Conservation (phyloP, 2,113 vertebrate species). For the Dipodomys merriami region DNA sequence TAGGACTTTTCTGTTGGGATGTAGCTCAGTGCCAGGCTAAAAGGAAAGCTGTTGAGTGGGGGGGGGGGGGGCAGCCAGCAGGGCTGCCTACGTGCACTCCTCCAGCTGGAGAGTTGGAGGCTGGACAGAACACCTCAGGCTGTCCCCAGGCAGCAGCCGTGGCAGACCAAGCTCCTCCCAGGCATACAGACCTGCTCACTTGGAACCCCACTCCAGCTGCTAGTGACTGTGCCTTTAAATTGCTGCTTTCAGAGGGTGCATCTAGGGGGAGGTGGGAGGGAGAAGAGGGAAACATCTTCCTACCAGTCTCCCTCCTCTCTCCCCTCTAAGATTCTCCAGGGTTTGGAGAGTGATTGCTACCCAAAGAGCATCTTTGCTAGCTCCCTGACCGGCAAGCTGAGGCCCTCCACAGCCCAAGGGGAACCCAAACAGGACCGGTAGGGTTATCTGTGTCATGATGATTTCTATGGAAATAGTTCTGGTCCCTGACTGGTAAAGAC, state of each 20-base stretch:
- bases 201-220: constrained; percentile 68
- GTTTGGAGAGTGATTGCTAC: constrained; percentile 67
- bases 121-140: constrained; percentile 37
- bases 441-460: constrained; percentile 65
- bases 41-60: constrained; percentile 6
- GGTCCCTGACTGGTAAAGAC: constrained; percentile 50
- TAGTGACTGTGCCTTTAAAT: constrained; percentile 78
- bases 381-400: constrained; percentile 2
- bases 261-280: constrained; percentile 64
- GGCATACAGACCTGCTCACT: not conserved
- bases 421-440: not conserved
- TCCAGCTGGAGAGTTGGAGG: constrained; percentile 38
- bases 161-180: constrained; percentile 65
- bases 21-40: constrained; percentile 43
- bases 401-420: constrained; percentile 37
- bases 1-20: not conserved
- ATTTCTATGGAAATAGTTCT: constrained; percentile 62
- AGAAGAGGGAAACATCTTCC: constrained; percentile 69
- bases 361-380: constrained; percentile 67
- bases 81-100: not conserved
- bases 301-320: constrained; percentile 59
- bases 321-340: constrained; percentile 69
- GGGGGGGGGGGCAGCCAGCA: not conserved
- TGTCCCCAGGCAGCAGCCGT: not conserved
- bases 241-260: constrained; percentile 72